Evolutionary conservation across 1,140 invertebrate genomes (phyloP), one percentile per base, ranked within the genome.

Genomic region (Chironomus striatipennis): DNA sequence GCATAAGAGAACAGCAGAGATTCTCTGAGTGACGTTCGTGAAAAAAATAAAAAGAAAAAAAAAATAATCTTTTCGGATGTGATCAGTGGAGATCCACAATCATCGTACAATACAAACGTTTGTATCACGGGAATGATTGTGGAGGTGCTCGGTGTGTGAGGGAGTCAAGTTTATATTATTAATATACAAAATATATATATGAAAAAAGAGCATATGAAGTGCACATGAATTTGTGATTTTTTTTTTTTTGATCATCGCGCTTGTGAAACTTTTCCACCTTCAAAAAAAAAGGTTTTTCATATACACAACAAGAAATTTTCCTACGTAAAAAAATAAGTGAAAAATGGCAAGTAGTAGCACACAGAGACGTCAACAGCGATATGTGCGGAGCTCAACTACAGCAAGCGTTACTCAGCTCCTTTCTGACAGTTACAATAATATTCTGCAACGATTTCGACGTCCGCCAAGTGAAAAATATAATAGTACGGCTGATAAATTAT

Each of bases 331-430:
- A 77, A 79, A 75, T 73, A 77, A 77, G 12, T 5, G 12, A 12
- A 57, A 57, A 57, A 57, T 12, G n/a, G 47, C n/a, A n/a, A 57
- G 47, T 12, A 57, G 47, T 12, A 79, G 76, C 77, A 81, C 80
- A 81, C 79, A 80, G 47, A 80, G 83, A 18, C 85, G 88, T 75
- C 86, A 86, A 74, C 85, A 86, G 77, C 86, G 90, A 43, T 93
- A 93, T 82, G 84, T 88, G 57, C 88, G 92, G 18, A 89, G 91
- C 18, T 91, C 91, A 42, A 87, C 87, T 43, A 92, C 91, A 15
- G 85, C 88, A 9, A 94, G 92, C 83, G 91, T 94, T 74, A 91
- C 91, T 70, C 93, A 94, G 81, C 83, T 95, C 76, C 83, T 95
- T 75, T 91, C 88, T 73, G 92, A 94, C 79, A 93, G 92, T 75